Evolutionary conservation across 1,140 invertebrate genomes (phyloP).

Genomic region (Magallana angulata): DNA sequence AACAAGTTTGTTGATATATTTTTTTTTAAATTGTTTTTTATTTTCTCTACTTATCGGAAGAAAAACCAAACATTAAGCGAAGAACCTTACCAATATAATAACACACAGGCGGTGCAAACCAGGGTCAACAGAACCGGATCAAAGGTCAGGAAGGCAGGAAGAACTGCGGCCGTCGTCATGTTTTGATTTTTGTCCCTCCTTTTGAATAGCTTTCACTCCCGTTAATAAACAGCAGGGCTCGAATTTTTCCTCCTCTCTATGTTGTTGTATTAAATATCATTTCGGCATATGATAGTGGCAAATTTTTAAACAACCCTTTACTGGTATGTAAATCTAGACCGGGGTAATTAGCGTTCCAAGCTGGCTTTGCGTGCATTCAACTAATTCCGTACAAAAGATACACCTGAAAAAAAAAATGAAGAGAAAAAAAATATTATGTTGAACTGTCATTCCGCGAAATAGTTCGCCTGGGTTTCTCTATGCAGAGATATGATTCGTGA

Average conservation of each 20-base stretch:
- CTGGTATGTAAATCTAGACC: neutral
- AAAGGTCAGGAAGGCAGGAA: neutral
- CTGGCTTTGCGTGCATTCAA: constrained; percentile 12
- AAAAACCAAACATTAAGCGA: neutral
- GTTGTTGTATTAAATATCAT: constrained; percentile 13
- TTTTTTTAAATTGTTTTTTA: neutral
- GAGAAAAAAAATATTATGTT: constrained; percentile 23
- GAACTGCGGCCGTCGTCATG: neutral
- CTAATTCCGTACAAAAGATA: constrained; percentile 29
- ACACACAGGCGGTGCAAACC: neutral
- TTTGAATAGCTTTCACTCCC: neutral
- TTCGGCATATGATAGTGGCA: neutral
- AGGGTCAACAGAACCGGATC: neutral
- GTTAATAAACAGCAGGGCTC: neutral
- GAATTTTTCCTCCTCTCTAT: neutral
- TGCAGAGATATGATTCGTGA: too few relatives aligned
- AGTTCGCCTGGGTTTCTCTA: too few relatives aligned
- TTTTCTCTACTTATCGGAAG: neutral
- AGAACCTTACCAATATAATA: neutral
- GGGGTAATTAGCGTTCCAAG: neutral
- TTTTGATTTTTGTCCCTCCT: neutral
- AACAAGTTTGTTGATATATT: neutral
- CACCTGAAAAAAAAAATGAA: neutral
- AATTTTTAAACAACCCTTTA: constrained; percentile 12
- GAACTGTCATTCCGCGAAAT: neutral